Conservation (phyloP, 2,888 invertebrate species). For the Hanleya hanleyi region DNA sequence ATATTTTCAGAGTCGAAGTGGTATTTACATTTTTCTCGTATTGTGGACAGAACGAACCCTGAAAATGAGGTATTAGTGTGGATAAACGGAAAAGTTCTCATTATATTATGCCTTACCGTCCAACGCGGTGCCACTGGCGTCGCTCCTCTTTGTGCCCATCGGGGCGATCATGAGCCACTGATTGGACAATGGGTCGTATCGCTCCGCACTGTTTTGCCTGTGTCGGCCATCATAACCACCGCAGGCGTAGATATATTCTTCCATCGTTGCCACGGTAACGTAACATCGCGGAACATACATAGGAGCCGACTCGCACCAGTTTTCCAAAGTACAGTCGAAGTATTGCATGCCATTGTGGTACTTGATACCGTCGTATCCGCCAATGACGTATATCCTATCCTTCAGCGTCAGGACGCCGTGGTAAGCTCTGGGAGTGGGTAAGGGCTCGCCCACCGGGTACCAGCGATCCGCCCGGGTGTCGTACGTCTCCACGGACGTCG, state of each 20-base stretch:
- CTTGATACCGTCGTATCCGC: slow-evolving; percentile 75
- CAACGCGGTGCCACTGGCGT: slow-evolving; percentile 83
- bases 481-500: slow-evolving; percentile 73
- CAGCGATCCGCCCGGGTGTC: slow-evolving; percentile 80
- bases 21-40: too few relatives aligned
- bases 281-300: slow-evolving; percentile 75
- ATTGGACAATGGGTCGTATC: slow-evolving; percentile 87
- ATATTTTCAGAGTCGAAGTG: too few relatives aligned
- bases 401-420: slow-evolving; percentile 79
- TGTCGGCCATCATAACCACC: slow-evolving; percentile 78
- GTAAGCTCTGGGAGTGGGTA: slow-evolving; percentile 83
- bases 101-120: too few relatives aligned
- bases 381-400: slow-evolving; percentile 73
- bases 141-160: slow-evolving; percentile 85
- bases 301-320: slow-evolving; percentile 73
- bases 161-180: slow-evolving; percentile 87
- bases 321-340: slow-evolving; percentile 65
- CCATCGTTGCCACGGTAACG: slow-evolving; percentile 79
- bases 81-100: too few relatives aligned
- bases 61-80: too few relatives aligned
- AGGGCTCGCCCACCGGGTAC: slow-evolving; percentile 79
- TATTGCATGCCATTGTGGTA: slow-evolving; percentile 73
- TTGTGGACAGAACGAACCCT: too few relatives aligned
- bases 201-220: slow-evolving; percentile 89
- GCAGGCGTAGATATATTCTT: slow-evolving; percentile 71